Evolutionary conservation across 2,113 vertebrate species (phyloP).

Genomic region (Tor tambroides): DNA sequence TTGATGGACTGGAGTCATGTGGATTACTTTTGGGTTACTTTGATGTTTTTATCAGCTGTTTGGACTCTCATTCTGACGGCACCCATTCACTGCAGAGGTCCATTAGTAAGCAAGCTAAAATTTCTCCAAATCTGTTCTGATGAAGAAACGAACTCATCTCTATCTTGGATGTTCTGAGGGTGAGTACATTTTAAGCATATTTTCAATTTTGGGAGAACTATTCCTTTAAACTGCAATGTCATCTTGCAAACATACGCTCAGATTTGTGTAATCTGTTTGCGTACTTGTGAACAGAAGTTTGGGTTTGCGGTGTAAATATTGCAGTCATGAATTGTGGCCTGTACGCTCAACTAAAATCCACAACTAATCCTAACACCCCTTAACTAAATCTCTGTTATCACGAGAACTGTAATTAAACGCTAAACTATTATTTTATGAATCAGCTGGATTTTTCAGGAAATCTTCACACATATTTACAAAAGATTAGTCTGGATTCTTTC

Average conservation of each 20-base stretch:
- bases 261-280: conserved; percentile 2
- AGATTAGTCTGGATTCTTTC: background rate
- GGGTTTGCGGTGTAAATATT: background rate
- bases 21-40: too few species aligned
- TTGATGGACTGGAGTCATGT: too few species aligned
- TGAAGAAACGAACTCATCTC: background rate
- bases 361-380: background rate
- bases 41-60: too few species aligned
- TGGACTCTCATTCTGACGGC: too few species aligned
- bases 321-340: background rate
- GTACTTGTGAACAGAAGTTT: background rate
- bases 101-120: background rate
- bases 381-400: background rate
- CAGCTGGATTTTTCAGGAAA: background rate
- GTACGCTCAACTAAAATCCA: background rate
- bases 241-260: background rate
- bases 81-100: too few species aligned
- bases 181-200: background rate
- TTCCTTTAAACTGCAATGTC: background rate
- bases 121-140: background rate
- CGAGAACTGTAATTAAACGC: background rate
- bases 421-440: conserved; percentile 10
- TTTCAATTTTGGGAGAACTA: background rate
- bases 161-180: background rate
- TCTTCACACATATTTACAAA: background rate